These are phyloP conservation scores for Brenthis ino DNA, from an alignment of 2,888 invertebrate species.

Conservation along the genomic window DNA sequence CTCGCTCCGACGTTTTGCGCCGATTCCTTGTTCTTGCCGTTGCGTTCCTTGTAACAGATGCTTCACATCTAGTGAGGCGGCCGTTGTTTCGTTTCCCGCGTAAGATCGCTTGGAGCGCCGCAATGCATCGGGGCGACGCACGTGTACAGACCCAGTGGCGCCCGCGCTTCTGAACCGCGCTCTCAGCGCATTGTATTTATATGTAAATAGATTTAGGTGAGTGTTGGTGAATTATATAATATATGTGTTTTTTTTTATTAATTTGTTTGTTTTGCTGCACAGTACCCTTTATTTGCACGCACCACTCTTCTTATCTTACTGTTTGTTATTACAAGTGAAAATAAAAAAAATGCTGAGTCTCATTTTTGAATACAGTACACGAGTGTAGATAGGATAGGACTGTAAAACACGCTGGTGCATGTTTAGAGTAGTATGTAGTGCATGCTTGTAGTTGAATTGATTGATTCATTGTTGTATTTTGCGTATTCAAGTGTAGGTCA, in stretches of 20 bases:
- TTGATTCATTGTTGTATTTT: neutral
- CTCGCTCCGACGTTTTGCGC: slow-evolving; percentile 37
- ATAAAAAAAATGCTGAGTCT: neutral
- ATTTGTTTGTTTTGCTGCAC: slow-evolving; percentile 67
- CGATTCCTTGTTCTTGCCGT: slow-evolving; percentile 26
- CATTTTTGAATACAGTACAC: neutral
- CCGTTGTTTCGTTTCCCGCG: neutral
- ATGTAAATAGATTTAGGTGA: slow-evolving; percentile 79
- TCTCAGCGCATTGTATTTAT: slow-evolving; percentile 65
- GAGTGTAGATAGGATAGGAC: neutral
- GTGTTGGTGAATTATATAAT: slow-evolving; percentile 73
- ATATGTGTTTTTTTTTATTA: slow-evolving; percentile 49
- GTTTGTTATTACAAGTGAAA: slow-evolving; percentile 1
- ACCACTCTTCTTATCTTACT: slow-evolving; percentile 14
- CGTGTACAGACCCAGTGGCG: slow-evolving; percentile 64
- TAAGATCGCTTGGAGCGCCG: slow-evolving; percentile 25
- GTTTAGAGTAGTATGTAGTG: slow-evolving; percentile 24
- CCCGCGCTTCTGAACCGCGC: slow-evolving; percentile 38
- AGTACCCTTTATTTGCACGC: slow-evolving; percentile 28
- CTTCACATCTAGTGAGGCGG: neutral
- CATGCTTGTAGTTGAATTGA: slow-evolving; percentile 30
- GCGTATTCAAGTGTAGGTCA: neutral
- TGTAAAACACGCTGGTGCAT: slow-evolving; percentile 10
- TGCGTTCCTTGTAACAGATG: neutral
- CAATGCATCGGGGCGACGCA: slow-evolving; percentile 42